Conservation (phyloP, 2,113 vertebrate genomes). For the Oenanthe oenanthe region DNA sequence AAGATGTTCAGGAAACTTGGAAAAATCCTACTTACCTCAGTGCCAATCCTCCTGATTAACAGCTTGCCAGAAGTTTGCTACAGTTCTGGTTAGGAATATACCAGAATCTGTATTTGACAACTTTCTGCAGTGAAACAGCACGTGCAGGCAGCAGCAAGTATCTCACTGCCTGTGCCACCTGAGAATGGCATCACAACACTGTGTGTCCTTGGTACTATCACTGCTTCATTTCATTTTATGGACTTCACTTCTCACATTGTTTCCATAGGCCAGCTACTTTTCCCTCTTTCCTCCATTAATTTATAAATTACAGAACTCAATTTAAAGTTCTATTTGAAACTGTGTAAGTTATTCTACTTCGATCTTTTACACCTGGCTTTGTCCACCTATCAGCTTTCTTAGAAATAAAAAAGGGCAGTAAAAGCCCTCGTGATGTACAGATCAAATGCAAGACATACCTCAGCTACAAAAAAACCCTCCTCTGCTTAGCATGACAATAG, state of each 20-base stretch:
- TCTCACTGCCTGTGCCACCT: neutral
- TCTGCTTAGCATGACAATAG: neutral
- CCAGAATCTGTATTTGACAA: neutral
- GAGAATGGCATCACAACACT: neutral
- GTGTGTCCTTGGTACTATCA: fast-evolving
- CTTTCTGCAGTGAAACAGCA: neutral
- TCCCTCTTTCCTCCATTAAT: neutral
- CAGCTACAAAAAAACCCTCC: neutral
- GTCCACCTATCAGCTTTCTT: neutral
- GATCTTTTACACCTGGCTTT: neutral
- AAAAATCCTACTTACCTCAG: neutral
- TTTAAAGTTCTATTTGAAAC: neutral
- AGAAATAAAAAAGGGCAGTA: neutral
- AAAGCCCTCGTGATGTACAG: neutral
- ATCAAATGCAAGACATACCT: neutral
- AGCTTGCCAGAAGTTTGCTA: neutral
- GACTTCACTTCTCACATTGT: neutral
- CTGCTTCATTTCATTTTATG: neutral
- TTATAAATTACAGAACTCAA: neutral
- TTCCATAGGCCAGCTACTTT: neutral
- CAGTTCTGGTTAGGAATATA: neutral
- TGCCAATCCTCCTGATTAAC: neutral
- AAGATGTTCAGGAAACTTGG: neutral
- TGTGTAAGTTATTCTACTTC: fast-evolving
- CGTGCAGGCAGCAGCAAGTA: fast-evolving